Base-by-base conservation (phyloP, 2,113 vertebrate genomes). In the Neogale vison region DNA sequence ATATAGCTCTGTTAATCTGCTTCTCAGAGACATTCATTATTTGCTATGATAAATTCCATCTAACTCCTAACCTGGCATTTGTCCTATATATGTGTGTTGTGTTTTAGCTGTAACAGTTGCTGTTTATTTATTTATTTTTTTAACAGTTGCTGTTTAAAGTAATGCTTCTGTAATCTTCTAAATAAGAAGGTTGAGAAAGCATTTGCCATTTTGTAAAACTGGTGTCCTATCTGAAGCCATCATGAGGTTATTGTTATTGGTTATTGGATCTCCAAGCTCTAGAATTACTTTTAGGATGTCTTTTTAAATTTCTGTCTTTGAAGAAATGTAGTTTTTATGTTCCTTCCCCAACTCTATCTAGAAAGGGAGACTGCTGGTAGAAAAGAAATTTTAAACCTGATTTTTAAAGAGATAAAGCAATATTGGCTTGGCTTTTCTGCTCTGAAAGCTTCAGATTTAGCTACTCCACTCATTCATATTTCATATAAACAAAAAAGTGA, bases 11-110 rank as follows among this genome's bases (percentile, higher is more conserved):
- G 87, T 96, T 96, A 94, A 97, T 95, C 92, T 93, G 0, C 65
- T 96, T 93, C 88, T 94, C 74, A 88, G 85, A 97, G 97, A 94
- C 55, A 47, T 79, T 95, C 39, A 57, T 97, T 96, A 85, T 97
- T 92, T 97, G 89, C 57, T 88, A 1, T 67, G 59, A 97, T 96
- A 85, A 85, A 96, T 96, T 94, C 42, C 52, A 61, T 94, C 94
- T 97, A 83, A 67, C 61, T 95, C 74, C 65, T 96, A 36, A 86
- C 63, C 90, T 97, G 93, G 90, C 87, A 13, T 90, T 57, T 92
- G 79, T 91, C 92, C 77, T 92, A 29, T 52, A 26, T 65, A 2
- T 61, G 77, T 77, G 50, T 95, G 12, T 55, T 69, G 3, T 87
- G 69, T 91, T 86, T 79, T 82, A 93, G 77, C 42, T 84, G 7